Percentiles rank a stretch among this genome's conserved stretches.
phyloP scores from a whole-genome alignment of 2,797 vertebrate genomes.

The Cynodonichthys magdalenae region DNA sequence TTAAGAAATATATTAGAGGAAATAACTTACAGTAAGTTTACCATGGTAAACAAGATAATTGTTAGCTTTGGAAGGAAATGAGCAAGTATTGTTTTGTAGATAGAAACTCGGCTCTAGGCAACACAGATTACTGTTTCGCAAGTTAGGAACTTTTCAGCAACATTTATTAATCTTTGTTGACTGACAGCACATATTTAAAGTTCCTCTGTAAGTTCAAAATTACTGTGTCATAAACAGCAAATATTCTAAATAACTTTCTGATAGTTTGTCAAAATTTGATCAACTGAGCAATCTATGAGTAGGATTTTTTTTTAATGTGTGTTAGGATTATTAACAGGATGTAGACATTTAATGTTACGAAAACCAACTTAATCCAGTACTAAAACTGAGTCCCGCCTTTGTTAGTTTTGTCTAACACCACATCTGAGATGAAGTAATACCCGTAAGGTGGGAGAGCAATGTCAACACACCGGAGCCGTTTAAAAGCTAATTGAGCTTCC shows the following conservation, averaged over 20 bases:
- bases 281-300: slow-evolving; percentile 2
- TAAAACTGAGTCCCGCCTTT: slow-evolving; percentile 42
- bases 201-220: background rate
- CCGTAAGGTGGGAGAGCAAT: slow-evolving; percentile 24
- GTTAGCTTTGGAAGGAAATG: slow-evolving; percentile 42
- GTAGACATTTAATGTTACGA: slow-evolving; percentile 16
- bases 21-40: slow-evolving; percentile 19
- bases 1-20: slow-evolving; percentile 13
- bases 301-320: slow-evolving; percentile 10
- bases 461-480: slow-evolving; percentile 29
- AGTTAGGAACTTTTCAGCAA: background rate
- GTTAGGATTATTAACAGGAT: slow-evolving; percentile 38
- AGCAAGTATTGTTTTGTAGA: slow-evolving; percentile 45
- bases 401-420: slow-evolving; percentile 46
- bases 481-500: slow-evolving; percentile 56
- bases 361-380: slow-evolving; percentile 26
- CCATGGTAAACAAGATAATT: slow-evolving; percentile 50
- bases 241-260: background rate
- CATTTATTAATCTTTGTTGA: background rate
- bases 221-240: background rate
- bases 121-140: slow-evolving; percentile 26
- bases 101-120: slow-evolving; percentile 18
- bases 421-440: slow-evolving; percentile 57
- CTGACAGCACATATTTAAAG: background rate
- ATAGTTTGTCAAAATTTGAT: slow-evolving; percentile 2